A percentile compares a stretch with the other conserved stretches of the same genome.
Evolutionary conservation across 2,797 vertebrate genomes (phyloP).

Genomic region (Myotis vivesi): DNA sequence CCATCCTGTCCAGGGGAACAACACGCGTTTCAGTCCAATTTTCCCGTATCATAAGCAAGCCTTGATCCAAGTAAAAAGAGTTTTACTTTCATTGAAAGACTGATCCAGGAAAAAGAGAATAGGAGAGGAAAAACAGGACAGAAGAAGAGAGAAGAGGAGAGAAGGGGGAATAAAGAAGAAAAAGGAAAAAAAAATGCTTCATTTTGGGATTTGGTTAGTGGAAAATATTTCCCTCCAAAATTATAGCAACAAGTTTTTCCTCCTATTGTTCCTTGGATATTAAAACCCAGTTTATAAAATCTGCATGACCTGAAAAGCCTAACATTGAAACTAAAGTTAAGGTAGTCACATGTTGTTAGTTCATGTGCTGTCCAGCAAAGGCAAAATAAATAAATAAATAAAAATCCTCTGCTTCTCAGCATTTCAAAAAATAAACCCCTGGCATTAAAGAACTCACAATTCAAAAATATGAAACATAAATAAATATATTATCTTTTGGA

Average conservation of each 20-base stretch:
- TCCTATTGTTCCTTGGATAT: neutral
- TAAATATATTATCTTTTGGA: neutral
- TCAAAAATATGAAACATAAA: neutral
- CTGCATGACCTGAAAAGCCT: neutral
- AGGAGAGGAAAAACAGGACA: neutral
- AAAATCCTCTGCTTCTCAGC: neutral
- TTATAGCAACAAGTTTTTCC: neutral
- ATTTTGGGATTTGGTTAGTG: neutral
- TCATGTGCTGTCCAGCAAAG: neutral
- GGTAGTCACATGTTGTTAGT: neutral
- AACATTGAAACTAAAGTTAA: neutral
- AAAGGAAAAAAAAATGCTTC: neutral
- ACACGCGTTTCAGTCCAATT: too few species aligned
- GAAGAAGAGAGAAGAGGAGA: neutral
- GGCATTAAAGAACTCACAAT: neutral
- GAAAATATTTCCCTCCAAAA: neutral
- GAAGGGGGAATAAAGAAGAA: neutral
- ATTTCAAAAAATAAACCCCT: neutral
- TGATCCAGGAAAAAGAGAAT: neutral
- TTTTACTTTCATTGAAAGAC: neutral
- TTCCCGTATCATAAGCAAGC: neutral
- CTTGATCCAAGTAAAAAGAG: neutral
- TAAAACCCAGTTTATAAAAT: neutral
- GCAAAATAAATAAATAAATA: neutral
- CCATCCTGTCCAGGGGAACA: too few species aligned